Conservation (phyloP, 2,888 invertebrate genomes). For the Argyresthia goedartella region DNA sequence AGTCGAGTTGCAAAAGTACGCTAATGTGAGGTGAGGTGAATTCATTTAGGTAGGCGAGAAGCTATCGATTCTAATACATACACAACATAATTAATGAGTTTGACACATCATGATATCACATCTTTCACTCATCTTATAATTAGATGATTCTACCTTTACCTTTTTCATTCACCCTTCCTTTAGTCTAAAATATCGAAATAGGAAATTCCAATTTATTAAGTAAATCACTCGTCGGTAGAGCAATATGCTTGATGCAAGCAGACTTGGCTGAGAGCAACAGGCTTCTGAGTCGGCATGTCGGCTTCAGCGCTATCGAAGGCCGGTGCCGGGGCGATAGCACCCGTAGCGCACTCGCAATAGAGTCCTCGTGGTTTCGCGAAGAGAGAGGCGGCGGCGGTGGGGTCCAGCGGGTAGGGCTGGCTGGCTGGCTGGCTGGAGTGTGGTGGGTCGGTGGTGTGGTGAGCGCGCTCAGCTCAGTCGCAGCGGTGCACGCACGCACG, state of each 20-base stretch:
- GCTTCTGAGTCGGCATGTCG: constrained; percentile 5
- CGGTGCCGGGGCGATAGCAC: constrained; percentile 59
- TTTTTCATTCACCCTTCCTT: too few relatives aligned
- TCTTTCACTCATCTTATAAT: too few relatives aligned
- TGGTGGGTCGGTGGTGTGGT: constrained; percentile 51
- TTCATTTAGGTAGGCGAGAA: too few relatives aligned
- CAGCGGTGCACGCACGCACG: constrained; percentile 69
- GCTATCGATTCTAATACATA: too few relatives aligned
- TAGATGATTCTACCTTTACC: too few relatives aligned
- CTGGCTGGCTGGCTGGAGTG: neutral
- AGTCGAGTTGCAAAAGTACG: neutral
- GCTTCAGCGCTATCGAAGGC: constrained; percentile 42
- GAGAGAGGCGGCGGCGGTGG: constrained; percentile 40
- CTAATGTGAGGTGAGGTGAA: neutral
- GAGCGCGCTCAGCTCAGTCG: constrained; percentile 61
- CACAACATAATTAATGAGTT: too few relatives aligned
- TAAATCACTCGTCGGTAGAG: too few relatives aligned
- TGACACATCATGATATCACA: too few relatives aligned
- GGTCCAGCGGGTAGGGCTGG: constrained; percentile 8
- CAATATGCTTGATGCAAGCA: neutral
- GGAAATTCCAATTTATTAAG: too few relatives aligned
- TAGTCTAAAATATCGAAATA: too few relatives aligned
- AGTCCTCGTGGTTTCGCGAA: constrained; percentile 44
- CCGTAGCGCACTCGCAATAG: constrained; percentile 57
- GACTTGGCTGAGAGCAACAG: neutral